Evolutionary conservation across 2,888 invertebrate genomes (phyloP).

Genomic region (Melieria picta): DNA sequence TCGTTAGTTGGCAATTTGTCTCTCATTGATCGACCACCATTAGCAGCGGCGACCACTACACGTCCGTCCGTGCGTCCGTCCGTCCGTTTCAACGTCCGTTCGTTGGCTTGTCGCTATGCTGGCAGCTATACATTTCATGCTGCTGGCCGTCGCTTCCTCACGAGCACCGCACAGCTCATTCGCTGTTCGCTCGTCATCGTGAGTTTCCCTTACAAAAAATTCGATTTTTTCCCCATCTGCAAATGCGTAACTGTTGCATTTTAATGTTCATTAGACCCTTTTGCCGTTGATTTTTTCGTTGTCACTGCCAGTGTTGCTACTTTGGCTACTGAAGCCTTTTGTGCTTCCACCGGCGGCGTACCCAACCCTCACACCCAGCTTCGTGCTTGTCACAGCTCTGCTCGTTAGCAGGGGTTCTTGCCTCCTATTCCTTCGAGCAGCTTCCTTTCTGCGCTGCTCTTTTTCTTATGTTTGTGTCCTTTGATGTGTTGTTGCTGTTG

Average conservation of each 20-base stretch:
- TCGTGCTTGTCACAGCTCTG: neutral
- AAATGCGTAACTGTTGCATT: conserved; percentile 30
- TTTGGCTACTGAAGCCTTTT: no score
- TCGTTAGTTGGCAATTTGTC: conserved; percentile 41
- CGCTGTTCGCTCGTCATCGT: neutral
- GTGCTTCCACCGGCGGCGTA: no score
- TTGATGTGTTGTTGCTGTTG: neutral
- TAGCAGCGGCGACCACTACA: neutral
- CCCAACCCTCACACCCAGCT: neutral
- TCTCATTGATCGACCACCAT: conserved; percentile 29
- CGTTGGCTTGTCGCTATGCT: neutral
- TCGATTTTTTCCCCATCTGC: neutral
- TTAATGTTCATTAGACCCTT: neutral
- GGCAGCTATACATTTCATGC: neutral
- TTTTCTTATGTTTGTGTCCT: neutral
- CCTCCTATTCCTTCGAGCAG: neutral
- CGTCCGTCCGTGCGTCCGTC: no score
- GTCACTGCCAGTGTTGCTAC: no score
- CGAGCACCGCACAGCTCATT: neutral
- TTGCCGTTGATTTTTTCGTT: no score
- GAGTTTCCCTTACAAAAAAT: no score
- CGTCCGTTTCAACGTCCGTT: no score
- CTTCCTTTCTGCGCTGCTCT: neutral
- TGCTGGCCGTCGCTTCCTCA: neutral
- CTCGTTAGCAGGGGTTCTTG: conserved; percentile 25